Evolutionary conservation across 2,888 invertebrate genomes (phyloP).

Genomic region (Carabus problematicus): DNA sequence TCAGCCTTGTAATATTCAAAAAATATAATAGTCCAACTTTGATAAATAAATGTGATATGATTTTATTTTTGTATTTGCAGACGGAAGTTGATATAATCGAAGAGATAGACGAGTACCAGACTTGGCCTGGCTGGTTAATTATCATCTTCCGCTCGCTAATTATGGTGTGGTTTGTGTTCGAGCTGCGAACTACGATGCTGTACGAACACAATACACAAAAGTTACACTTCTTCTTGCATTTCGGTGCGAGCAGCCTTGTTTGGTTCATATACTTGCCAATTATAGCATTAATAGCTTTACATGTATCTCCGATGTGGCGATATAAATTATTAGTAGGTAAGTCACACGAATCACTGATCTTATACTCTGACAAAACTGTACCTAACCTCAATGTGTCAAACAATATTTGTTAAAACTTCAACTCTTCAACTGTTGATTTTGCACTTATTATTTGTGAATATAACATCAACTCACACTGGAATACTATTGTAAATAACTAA

Average conservation of each 20-base stretch:
- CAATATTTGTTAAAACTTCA: neutral
- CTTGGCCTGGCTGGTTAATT: conserved; percentile 97
- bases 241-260: conserved; percentile 95
- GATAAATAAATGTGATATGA: conserved; percentile 6
- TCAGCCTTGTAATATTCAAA: neutral
- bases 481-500: no score
- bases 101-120: conserved; percentile 96
- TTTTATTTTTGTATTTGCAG: conserved; percentile 62
- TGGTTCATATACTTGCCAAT: conserved; percentile 98
- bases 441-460: conserved; percentile 1
- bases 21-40: conserved; percentile 7
- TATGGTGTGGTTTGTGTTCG: conserved; percentile 88
- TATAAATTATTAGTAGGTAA: conserved; percentile 91
- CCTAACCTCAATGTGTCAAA: conserved; percentile 10
- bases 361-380: neutral
- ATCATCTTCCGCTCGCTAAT: conserved; percentile 84
- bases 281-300: conserved; percentile 89
- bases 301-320: conserved; percentile 94
- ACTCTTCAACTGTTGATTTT: neutral
- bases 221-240: conserved; percentile 92
- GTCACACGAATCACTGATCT: conserved; percentile 49
- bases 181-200: conserved; percentile 77
- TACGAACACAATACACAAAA: conserved; percentile 84
- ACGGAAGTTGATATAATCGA: conserved; percentile 95
- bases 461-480: no score